Base-by-base conservation (phyloP, 92 coral and sea anemone genomes). In the Metridium senile region DNA sequence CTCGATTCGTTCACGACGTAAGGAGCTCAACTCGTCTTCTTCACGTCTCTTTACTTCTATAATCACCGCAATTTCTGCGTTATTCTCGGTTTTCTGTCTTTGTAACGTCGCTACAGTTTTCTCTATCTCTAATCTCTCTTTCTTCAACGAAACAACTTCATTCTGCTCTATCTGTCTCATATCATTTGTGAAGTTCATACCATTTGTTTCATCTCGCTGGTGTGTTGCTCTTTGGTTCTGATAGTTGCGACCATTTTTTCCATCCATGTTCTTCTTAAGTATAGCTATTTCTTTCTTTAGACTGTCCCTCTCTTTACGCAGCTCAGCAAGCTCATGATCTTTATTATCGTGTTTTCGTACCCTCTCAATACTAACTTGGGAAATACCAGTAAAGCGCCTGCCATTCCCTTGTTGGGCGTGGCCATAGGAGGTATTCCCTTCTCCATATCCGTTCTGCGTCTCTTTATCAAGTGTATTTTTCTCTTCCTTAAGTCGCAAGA, bases 31-130 rank as follows among this genome's bases (percentile, higher is more conserved):
- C 33, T 89, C 93, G 32, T 77, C 73, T 32, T 89, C 98, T 66
- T 90, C 97, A 25, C 95, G 87, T 62, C 68, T 76, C 74, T 75
- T 80, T 34, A 68, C 81, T 39, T 95, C 99, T 21, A 78, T 68
- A 11, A 85, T 76, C 21, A 85, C 87, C 2, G 88, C 77, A 10
- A 89, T 79, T 58, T 87, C 98, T 26, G 98, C 84, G 80, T 90
- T 97, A 27, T 83, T 52, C 58, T 96, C 98, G 18, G 92, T 83
- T 72, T 96, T 96, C 63, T 78, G 92, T 18, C 97, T 85, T 22
- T 78, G 79, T 26, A 93, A 66, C 16, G 88, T 66, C 27, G 92
- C 84, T 35, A 96, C 84, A 16, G 58, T 71, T 29, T 75, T 93
- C 81, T 96, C 98, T 1, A 96, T 87, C 34, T 96, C 90, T 74